A percentile compares a stretch with the other conserved stretches of the same genome.
phyloP scores from a whole-genome alignment of 2,113 vertebrate genomes.

The Perccottus glenii region DNA sequence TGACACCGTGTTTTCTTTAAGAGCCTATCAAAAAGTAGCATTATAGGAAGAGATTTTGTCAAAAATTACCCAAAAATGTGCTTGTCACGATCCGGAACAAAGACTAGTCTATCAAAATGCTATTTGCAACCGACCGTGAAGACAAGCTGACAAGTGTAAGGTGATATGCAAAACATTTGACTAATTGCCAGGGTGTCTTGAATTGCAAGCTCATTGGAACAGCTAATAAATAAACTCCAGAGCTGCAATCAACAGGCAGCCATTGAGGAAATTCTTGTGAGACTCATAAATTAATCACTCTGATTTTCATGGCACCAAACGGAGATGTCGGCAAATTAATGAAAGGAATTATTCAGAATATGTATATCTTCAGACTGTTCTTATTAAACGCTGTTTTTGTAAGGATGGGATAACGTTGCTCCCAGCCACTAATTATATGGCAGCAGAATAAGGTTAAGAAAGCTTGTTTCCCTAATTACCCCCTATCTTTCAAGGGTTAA shows the following conservation, averaged over 20 bases:
- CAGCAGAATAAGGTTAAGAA: conserved; percentile 78
- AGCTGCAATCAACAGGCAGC: conserved; percentile 82
- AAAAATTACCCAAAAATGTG: conserved; percentile 36
- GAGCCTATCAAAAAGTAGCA: conserved; percentile 58
- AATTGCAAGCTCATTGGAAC: conserved; percentile 67
- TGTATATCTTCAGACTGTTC: conserved; percentile 76
- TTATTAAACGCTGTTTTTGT: conserved; percentile 83
- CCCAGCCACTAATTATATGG: conserved; percentile 76
- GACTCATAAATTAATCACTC: conserved; percentile 81
- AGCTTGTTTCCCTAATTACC: conserved; percentile 78
- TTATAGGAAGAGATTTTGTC: conserved; percentile 15
- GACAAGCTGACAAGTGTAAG: conserved; percentile 63
- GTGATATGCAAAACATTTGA: conserved; percentile 70
- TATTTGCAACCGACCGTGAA: conserved; percentile 55
- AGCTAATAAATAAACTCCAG: conserved; percentile 80
- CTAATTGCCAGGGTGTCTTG: conserved; percentile 65
- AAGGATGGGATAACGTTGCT: conserved; percentile 78
- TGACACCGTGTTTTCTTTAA: conserved; percentile 53
- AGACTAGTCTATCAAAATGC: conserved; percentile 37
- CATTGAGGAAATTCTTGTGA: conserved; percentile 79
- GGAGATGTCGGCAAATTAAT: conserved; percentile 80
- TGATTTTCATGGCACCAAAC: conserved; percentile 76
- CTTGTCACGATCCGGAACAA: conserved; percentile 23
- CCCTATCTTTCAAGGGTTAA: conserved; percentile 65
- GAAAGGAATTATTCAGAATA: conserved; percentile 82